These are phyloP conservation scores for Leptinotarsa lineolata DNA, from an alignment of 1,140 invertebrate species.

Conservation along the genomic window DNA sequence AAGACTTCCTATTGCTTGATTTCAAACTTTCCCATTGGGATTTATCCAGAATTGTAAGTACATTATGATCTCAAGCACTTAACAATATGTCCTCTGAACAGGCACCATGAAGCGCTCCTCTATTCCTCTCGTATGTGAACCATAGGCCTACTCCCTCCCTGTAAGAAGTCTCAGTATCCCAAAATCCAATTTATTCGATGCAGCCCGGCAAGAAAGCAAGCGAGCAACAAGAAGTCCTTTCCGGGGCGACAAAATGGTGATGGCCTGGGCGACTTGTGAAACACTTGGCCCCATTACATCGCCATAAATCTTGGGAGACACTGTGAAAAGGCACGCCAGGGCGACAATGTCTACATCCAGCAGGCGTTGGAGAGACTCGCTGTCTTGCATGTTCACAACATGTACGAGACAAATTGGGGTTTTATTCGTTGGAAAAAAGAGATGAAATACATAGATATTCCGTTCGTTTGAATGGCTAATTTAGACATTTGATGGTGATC, in stretches of 20 bases:
- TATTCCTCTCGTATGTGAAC: too few relatives aligned
- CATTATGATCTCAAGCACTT: too few relatives aligned
- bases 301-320: constrained; percentile 53
- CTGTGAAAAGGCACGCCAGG: constrained; percentile 30
- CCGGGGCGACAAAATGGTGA: constrained; percentile 53
- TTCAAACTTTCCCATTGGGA: too few relatives aligned
- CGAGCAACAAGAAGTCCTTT: constrained; percentile 28
- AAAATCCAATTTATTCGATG: constrained; percentile 54
- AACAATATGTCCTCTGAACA: too few relatives aligned
- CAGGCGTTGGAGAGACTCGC: constrained; percentile 28
- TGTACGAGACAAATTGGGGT: constrained; percentile 26
- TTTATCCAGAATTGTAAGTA: too few relatives aligned
- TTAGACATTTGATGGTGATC: too few relatives aligned
- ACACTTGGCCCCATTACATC: constrained; percentile 57
- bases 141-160: too few relatives aligned
- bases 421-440: constrained; percentile 11
- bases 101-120: too few relatives aligned
- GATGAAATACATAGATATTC: neutral
- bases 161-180: constrained; percentile 8
- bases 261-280: constrained; percentile 53
- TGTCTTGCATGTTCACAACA: constrained; percentile 21
- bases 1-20: too few relatives aligned
- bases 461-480: neutral
- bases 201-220: constrained; percentile 44
- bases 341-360: constrained; percentile 47